Conservation (phyloP, 2,797 vertebrate genomes). For the Ctenosaura bakeri region DNA sequence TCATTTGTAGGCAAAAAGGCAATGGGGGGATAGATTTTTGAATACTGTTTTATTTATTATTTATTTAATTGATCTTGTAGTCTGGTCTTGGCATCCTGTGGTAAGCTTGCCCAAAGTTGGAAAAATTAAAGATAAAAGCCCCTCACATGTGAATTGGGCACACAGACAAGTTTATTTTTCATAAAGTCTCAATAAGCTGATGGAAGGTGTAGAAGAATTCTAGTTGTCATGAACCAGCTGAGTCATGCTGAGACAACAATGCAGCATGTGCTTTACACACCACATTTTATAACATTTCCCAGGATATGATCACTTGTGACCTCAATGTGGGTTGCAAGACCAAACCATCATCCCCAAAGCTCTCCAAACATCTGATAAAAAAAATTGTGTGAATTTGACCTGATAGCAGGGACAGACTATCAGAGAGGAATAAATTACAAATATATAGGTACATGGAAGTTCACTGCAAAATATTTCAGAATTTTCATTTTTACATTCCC, state of each 20-base stretch:
- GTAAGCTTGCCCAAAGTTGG: not conserved
- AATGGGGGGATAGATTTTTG: not conserved
- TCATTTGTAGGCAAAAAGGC: too few relatives aligned
- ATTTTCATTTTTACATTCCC: not conserved
- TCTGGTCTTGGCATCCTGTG: not conserved
- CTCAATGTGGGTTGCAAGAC: slow-evolving; percentile 2
- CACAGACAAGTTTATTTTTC: not conserved
- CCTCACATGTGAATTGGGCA: not conserved
- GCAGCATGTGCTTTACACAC: not conserved
- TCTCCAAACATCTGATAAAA: not conserved
- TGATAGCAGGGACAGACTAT: not conserved
- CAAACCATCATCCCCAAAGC: not conserved
- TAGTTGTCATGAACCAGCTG: slow-evolving; percentile 1
- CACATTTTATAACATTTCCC: not conserved
- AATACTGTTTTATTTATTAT: not conserved
- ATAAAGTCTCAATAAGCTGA: not conserved
- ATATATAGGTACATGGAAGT: not conserved
- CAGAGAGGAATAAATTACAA: not conserved
- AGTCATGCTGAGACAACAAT: not conserved
- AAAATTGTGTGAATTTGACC: not conserved
- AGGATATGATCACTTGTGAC: not conserved
- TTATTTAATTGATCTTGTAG: not conserved
- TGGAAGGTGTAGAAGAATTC: not conserved
- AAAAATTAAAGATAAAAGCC: not conserved
- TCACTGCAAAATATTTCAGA: not conserved